Percentiles rank a stretch among this genome's conserved stretches.
These are phyloP conservation scores for Dromaius novaehollandiae DNA, from an alignment of 2,113 vertebrate species.

Conservation along the genomic window DNA sequence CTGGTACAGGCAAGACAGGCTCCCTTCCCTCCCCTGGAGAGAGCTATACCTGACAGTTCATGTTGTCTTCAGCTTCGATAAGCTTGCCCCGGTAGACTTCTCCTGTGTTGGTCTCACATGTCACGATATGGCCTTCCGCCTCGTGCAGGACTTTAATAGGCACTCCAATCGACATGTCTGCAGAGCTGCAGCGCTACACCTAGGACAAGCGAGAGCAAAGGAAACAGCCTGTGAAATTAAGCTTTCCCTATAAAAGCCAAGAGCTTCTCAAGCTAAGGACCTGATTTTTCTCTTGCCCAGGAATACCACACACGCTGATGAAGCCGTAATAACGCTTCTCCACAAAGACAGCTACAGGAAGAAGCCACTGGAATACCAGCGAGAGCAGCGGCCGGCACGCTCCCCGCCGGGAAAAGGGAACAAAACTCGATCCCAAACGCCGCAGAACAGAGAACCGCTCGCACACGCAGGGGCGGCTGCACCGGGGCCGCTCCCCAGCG, in stretches of 20 bases:
- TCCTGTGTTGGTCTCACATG: constrained; percentile 95
- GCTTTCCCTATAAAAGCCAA: not conserved
- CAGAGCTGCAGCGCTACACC: not conserved
- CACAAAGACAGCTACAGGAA: accelerated
- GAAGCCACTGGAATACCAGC: accelerated
- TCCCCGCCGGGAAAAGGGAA: no score
- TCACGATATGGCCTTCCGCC: constrained; percentile 97
- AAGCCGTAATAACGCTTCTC: accelerated
- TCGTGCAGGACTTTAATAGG: constrained; percentile 99
- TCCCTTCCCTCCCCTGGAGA: no score
- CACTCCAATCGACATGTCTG: constrained; percentile 93
- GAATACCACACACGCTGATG: accelerated
- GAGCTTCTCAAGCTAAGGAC: accelerated
- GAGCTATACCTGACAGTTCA: constrained; percentile 94
- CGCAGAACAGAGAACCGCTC: no score
- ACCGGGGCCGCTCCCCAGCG: no score
- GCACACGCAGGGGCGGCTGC: no score
- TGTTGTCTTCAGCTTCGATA: constrained; percentile 97
- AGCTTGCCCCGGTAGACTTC: constrained; percentile 97
- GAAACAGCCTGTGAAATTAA: not conserved
- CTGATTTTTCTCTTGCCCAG: not conserved
- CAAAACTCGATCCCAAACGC: no score
- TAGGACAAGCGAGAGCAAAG: not conserved
- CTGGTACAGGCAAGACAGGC: not conserved
- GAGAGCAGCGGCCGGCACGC: no score